Evolutionary conservation across 2,113 vertebrate species (phyloP).

Genomic region (Platysteira castanea): DNA sequence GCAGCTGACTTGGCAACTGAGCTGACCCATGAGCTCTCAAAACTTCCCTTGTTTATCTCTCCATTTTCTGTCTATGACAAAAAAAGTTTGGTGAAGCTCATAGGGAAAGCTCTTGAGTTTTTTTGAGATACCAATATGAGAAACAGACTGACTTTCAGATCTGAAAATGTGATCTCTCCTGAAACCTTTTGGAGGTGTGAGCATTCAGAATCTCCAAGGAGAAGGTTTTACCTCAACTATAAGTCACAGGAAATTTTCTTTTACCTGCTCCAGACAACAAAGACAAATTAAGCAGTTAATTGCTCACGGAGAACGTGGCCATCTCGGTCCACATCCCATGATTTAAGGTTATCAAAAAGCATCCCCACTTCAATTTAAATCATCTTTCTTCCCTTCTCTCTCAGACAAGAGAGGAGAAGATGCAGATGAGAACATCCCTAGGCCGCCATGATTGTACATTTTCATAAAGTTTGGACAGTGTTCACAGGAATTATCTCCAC

Average conservation of each 20-base stretch:
- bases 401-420: not conserved
- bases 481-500: not conserved
- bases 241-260: not conserved
- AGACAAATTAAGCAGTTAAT: not conserved
- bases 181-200: not conserved
- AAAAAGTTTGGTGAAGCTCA: not conserved
- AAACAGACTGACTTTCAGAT: not conserved
- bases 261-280: not conserved
- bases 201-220: not conserved
- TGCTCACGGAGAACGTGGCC: not conserved
- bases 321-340: not conserved
- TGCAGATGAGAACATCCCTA: not conserved
- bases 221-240: not conserved
- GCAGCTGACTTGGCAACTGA: not conserved
- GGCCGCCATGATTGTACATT: fast-evolving
- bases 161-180: not conserved
- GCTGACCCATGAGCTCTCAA: not conserved
- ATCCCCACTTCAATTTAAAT: not conserved
- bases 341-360: not conserved
- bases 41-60: not conserved
- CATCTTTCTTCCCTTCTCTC: not conserved
- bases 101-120: not conserved
- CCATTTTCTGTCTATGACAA: not conserved
- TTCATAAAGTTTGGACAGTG: not conserved
- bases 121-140: not conserved